phyloP scores from a whole-genome alignment of 2,113 vertebrate species.

The Thermophis baileyi region DNA sequence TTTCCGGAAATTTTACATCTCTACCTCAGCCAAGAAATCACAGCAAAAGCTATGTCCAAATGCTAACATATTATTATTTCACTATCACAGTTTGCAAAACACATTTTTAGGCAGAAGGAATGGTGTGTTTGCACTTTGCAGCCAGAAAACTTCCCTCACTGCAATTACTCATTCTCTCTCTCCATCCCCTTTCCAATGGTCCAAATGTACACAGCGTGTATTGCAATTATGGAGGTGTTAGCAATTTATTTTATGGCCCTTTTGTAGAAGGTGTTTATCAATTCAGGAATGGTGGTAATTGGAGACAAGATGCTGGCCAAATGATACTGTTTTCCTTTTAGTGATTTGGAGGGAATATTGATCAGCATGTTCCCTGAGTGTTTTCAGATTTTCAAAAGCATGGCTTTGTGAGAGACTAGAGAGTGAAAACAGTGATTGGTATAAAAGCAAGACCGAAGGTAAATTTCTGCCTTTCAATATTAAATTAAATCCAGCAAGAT shows the following conservation, averaged over 20 bases:
- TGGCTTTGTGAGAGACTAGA: neutral
- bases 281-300: neutral
- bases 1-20: too few species aligned
- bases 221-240: neutral
- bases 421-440: neutral
- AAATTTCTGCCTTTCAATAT: neutral
- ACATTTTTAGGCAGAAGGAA: neutral
- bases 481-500: neutral
- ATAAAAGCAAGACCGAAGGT: neutral
- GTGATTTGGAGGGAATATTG: neutral
- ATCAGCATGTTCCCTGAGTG: neutral
- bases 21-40: neutral
- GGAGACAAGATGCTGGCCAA: neutral
- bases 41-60: neutral
- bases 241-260: neutral
- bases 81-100: neutral
- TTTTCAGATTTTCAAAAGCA: neutral
- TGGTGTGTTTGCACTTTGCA: neutral
- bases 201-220: neutral
- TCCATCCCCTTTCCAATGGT: neutral
- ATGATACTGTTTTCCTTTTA: neutral
- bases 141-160: neutral
- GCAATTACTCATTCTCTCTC: neutral
- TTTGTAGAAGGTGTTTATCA: neutral
- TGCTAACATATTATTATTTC: neutral